Evolutionary conservation across 2,888 invertebrate species (phyloP).

Genomic region (Cryptocheilus praepositus): DNA sequence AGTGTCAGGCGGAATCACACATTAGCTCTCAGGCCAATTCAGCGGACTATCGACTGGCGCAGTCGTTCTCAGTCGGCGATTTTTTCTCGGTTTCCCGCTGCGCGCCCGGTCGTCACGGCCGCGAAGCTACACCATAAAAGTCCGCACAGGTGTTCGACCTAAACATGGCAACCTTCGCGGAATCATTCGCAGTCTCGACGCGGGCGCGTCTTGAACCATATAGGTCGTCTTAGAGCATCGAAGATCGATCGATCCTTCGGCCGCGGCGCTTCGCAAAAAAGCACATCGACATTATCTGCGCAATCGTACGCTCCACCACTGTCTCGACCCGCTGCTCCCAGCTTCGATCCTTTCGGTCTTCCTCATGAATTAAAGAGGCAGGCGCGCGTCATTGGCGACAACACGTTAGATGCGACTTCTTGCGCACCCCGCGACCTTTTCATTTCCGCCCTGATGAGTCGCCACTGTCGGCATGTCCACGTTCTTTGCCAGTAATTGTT

Average conservation of each 20-base stretch:
- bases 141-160: constrained; percentile 66
- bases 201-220: constrained; percentile 48
- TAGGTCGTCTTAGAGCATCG: constrained; percentile 46
- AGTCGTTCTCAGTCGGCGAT: too few relatives aligned
- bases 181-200: constrained; percentile 55
- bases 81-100: neutral
- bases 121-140: constrained; percentile 52
- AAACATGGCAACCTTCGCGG: constrained; percentile 61
- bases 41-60: too few relatives aligned
- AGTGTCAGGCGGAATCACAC: too few relatives aligned
- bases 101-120: neutral
- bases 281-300: constrained; percentile 26
- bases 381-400: constrained; percentile 57
- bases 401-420: constrained; percentile 60
- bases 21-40: too few relatives aligned
- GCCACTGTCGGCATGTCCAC: constrained; percentile 27
- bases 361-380: constrained; percentile 68
- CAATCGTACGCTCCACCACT: constrained; percentile 30
- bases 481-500: constrained; percentile 60
- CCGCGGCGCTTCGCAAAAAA: constrained; percentile 44
- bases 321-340: constrained; percentile 11
- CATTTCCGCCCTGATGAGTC: constrained; percentile 9
- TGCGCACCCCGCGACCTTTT: constrained; percentile 27
- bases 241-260: constrained; percentile 36
- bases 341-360: constrained; percentile 29